Evolutionary conservation across 2,797 vertebrate species (phyloP), one percentile per base, ranked within the genome.

Genomic region (Alectoris magna): DNA sequence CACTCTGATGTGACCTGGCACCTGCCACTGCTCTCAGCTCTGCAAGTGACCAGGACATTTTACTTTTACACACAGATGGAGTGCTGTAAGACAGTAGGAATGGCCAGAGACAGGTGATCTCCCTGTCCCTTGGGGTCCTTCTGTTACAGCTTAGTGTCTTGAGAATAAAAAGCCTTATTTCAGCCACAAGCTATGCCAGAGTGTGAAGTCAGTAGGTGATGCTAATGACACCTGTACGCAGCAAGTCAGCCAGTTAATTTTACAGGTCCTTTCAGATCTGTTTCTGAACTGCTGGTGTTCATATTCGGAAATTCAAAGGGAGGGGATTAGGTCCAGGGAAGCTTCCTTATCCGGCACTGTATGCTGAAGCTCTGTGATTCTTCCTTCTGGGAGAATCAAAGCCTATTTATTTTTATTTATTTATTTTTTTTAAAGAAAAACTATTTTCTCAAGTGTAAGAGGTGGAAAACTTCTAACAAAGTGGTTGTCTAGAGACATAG

Each of bases 11-110:
- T n/a, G 8, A 26, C n/a, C 44, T 1, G 9, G 36, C 29, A 48
- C 9, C 5, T 5, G 77, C 5, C 29, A 3, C 22, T 56, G 16
- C 26, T 31, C 26, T 72, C 38, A 64, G 11, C 15, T 34, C 27
- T 90, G 1, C 17, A 49, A 23, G 3, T 63, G 39, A 53, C 16
- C 0, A 0, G 15, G 16, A 36, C 19, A 41, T 87, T 41, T 38
- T 56, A 14, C 10, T 68, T 76, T 31, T 59, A 5, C 15, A 56
- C 8, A 12, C 0, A 31, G n/a, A 26, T 12, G 11, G 23, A 71
- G 27, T 1, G 0, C 22, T 44, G 24, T 49, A 23, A 59, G 21
- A 58, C 71, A 74, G 31, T 0, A 1, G 22, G 26, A 80, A 60
- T 4, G 15, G 19, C 6, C 38, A 77, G 48, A 58, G 3, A 1